A percentile compares a stretch with the other conserved stretches of the same genome.
Evolutionary conservation across 1,140 invertebrate species (phyloP).

Genomic region (Lanistes nyassanus): DNA sequence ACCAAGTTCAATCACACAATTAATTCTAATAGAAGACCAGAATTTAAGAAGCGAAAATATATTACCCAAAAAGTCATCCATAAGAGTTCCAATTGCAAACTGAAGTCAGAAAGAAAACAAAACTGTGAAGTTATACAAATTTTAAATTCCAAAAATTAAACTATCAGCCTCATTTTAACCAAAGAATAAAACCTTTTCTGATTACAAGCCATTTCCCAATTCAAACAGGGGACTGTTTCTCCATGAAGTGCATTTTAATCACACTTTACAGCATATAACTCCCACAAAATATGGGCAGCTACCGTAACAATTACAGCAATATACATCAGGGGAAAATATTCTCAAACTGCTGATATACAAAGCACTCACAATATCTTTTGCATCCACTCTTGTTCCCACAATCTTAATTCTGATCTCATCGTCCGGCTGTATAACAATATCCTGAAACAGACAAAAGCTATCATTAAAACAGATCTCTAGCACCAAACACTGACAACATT

Average conservation of each 20-base stretch:
- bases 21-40: too few relatives aligned
- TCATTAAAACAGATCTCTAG: neutral
- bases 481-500: neutral
- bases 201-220: neutral
- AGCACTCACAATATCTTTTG: conserved; percentile 74
- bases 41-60: too few relatives aligned
- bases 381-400: conserved; percentile 97
- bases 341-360: neutral
- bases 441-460: conserved; percentile 69
- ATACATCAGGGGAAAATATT: neutral
- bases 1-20: too few relatives aligned
- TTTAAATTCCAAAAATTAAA: neutral
- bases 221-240: neutral
- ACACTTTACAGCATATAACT: neutral
- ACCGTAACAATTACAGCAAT: neutral
- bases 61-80: conserved; percentile 94
- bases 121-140: conserved; percentile 11
- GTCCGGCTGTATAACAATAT: conserved; percentile 96
- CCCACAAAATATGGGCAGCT: neutral
- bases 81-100: conserved; percentile 98
- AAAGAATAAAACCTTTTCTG: conserved; percentile 1
- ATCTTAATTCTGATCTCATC: conserved; percentile 98
- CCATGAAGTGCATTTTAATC: neutral
- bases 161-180: neutral
- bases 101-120: conserved; percentile 70